Base-by-base conservation (phyloP, 2,797 vertebrate species). In the Tadarida brasiliensis region DNA sequence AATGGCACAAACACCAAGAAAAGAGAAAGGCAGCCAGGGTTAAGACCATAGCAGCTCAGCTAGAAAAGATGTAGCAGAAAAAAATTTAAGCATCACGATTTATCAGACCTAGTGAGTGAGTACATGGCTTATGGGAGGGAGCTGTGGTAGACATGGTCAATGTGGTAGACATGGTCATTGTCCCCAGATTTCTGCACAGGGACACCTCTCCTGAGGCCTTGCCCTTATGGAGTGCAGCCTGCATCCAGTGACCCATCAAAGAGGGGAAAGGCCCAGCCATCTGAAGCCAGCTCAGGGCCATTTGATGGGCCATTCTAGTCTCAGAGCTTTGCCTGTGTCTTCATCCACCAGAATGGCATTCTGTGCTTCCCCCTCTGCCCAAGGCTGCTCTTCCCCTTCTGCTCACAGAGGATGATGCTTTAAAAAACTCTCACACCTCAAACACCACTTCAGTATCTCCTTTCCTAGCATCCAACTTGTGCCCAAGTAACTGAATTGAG, bases 151-250 rank as follows among this genome's bases (percentile, higher is more conserved):
- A 70, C 19, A 9, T 0, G 0, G 1, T 30, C 17, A n/a, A 11
- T 4, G 1, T 28, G 17, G 24, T 3, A 12, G 57, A 57, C 19
- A 9, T 0, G 0, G 1, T 17, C 16, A 28, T 22, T 3, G 7
- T 39, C 9, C 35, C 28, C 12, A 51, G 22, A 70, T 11, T 20
- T 56, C 33, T 6, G n/a, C n/a, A 28, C 1, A 61, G 54, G 47
- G 33, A 17, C 5, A 44, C 0, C 30, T 74, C 11, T 56, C 22
- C 5, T 10, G 22, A 63, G 7, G 3, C 33, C 57, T 49, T 1
- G 5, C 2, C 11, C 15, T 67, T 80, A 9, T 26, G 33, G 2
- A 33, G 11, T 2, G 15, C 54, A 86, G 3, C n/a, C 6, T 59
- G 2, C 11, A 14, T 47, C 4, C 49, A 68, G 19, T 17, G 61